These are phyloP conservation scores for Leucoma salicis DNA, from an alignment of 2,888 invertebrate species.

Conservation along the genomic window DNA sequence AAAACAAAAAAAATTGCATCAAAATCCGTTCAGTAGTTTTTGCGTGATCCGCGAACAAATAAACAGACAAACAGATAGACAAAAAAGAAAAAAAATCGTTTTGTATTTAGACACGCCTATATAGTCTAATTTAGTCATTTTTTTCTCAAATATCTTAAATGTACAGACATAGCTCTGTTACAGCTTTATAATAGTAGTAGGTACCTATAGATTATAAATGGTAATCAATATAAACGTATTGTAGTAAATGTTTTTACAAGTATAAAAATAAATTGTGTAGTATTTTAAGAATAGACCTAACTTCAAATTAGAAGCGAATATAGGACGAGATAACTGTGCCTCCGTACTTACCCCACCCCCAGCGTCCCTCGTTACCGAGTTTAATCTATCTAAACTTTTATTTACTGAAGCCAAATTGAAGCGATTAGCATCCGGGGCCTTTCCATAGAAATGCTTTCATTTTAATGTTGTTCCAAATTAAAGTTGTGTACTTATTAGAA, in stretches of 20 bases:
- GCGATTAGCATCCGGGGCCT: slow-evolving; percentile 61
- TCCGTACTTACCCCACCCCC: slow-evolving; percentile 40
- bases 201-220: too few species aligned
- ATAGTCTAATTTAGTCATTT: too few species aligned
- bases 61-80: too few species aligned
- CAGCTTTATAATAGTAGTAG: too few species aligned
- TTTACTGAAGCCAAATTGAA: slow-evolving; percentile 71
- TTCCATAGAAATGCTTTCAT: slow-evolving; percentile 45
- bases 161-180: too few species aligned
- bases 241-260: background rate
- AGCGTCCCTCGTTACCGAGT: slow-evolving; percentile 62
- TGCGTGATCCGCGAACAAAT: too few species aligned
- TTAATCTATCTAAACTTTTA: slow-evolving; percentile 80
- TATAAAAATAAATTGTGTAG: background rate
- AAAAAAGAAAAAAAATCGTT: too few species aligned
- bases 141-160: too few species aligned
- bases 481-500: slow-evolving; percentile 34
- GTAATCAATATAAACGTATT: too few species aligned
- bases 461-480: slow-evolving; percentile 43
- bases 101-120: too few species aligned
- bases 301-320: slow-evolving; percentile 76
- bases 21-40: too few species aligned
- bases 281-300: slow-evolving; percentile 54
- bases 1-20: too few species aligned
- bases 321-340: slow-evolving; percentile 77